These are phyloP conservation scores for Melieria picta DNA, from an alignment of 2,888 invertebrate species.

Conservation along the genomic window DNA sequence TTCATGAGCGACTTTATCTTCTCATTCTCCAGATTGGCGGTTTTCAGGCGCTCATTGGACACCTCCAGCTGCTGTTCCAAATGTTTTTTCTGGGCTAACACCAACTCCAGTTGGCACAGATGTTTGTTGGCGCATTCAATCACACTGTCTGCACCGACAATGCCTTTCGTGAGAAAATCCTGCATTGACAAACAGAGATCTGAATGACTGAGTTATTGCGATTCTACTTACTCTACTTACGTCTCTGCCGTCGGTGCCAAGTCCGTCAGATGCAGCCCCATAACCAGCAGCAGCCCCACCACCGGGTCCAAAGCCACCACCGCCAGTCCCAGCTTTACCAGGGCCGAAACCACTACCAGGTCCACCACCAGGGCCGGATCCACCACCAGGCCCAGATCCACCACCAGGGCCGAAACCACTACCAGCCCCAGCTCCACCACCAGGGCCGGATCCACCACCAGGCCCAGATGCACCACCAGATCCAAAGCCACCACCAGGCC, in stretches of 20 bases:
- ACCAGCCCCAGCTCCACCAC: conserved; percentile 21
- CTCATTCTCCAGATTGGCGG: conserved; percentile 46
- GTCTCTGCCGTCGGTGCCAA: too few species aligned
- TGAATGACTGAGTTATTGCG: neutral
- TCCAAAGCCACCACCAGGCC: neutral
- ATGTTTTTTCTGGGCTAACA: conserved; percentile 49
- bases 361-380: neutral
- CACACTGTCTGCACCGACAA: conserved; percentile 52
- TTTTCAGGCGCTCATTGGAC: conserved; percentile 46
- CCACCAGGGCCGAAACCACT: conserved; percentile 32
- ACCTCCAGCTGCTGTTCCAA: conserved; percentile 47
- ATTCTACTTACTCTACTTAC: too few species aligned
- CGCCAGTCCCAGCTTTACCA: neutral
- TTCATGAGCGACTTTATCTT: conserved; percentile 51
- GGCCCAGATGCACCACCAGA: conserved; percentile 3
- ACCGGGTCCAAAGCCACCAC: too few species aligned
- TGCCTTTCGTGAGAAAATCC: conserved; percentile 18
- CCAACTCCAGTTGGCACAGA: conserved; percentile 49
- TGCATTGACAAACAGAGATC: neutral
- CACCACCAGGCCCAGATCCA: conserved; percentile 4
- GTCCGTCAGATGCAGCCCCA: too few species aligned
- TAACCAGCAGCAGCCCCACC: too few species aligned
- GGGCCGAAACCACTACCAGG: conserved; percentile 1
- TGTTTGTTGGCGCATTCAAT: conserved; percentile 50
- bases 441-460: conserved; percentile 9